Percentiles rank a stretch among this genome's conserved stretches.
Conservation (phyloP, 1,140 invertebrate species). For the Neodiprion lecontei region DNA sequence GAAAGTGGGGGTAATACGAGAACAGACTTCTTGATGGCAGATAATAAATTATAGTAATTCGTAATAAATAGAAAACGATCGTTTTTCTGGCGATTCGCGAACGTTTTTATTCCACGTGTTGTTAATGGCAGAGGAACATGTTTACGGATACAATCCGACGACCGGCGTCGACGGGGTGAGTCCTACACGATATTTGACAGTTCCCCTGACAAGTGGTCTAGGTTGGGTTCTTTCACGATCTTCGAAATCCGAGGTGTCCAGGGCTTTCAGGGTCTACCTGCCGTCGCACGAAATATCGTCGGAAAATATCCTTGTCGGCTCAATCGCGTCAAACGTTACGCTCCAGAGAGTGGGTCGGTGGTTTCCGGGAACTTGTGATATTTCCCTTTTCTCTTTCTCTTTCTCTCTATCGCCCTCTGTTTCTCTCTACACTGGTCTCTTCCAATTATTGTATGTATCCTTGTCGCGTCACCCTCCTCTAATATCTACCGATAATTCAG, state of each 20-base stretch:
- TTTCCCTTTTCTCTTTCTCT: neutral
- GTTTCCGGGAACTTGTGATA: neutral
- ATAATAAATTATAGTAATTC: slow-evolving; percentile 45
- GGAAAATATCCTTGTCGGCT: neutral
- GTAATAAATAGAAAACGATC: slow-evolving; percentile 19
- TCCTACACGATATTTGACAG: slow-evolving; percentile 53
- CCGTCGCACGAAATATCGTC: neutral
- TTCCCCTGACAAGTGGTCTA: slow-evolving; percentile 49
- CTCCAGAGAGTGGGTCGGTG: neutral
- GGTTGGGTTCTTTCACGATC: slow-evolving; percentile 40
- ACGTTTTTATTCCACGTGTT: slow-evolving; percentile 36
- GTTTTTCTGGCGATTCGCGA: neutral
- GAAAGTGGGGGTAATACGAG: slow-evolving; percentile 52
- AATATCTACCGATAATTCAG: no score
- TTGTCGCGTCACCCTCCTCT: no score
- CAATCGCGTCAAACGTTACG: neutral
- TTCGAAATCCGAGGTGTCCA: slow-evolving; percentile 3
- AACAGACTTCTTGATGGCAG: slow-evolving; percentile 57
- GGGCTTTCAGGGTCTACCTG: neutral
- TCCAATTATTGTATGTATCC: no score
- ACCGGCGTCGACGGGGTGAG: slow-evolving; percentile 53
- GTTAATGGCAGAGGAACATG: slow-evolving; percentile 63
- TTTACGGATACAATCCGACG: slow-evolving; percentile 59
- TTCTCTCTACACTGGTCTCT: no score
- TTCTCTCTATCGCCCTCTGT: neutral